phyloP scores from a whole-genome alignment of 2,797 vertebrate genomes.

The Malacoraja senta region DNA sequence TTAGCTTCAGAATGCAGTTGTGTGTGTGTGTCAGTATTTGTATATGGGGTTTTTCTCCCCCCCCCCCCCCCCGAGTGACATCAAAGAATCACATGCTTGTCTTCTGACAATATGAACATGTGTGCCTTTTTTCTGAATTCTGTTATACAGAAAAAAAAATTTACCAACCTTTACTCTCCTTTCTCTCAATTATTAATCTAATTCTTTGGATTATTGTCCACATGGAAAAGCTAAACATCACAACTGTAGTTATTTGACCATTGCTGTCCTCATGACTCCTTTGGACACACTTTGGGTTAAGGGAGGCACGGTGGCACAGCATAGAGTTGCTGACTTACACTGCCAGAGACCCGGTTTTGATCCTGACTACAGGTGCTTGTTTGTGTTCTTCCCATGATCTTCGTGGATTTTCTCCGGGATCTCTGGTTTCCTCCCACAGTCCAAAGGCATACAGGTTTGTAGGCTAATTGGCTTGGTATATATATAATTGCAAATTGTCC shows the following conservation, averaged over 20 bases:
- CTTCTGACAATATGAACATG: background rate
- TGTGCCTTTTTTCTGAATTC: background rate
- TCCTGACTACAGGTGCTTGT: too few species aligned
- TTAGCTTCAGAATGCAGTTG: background rate
- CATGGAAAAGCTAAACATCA: too few species aligned
- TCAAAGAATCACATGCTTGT: background rate
- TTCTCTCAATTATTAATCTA: background rate
- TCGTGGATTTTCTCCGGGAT: too few species aligned
- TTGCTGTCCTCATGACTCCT: background rate
- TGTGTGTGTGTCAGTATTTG: background rate
- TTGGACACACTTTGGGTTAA: background rate
- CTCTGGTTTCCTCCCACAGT: too few species aligned
- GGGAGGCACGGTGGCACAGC: too few species aligned
- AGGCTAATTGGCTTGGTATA: too few species aligned
- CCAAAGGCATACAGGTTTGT: too few species aligned
- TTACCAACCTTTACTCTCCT: too few species aligned
- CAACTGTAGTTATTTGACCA: background rate
- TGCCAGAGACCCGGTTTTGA: too few species aligned
- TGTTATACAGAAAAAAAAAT: background rate
- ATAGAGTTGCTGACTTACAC: too few species aligned
- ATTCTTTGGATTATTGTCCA: background rate
- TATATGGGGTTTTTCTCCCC: background rate
- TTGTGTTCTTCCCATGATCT: too few species aligned
- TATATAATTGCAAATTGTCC: too few species aligned
- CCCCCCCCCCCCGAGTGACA: background rate